Evolutionary conservation across 2,888 invertebrate species (phyloP).

Genomic region (Fabriciana adippe): DNA sequence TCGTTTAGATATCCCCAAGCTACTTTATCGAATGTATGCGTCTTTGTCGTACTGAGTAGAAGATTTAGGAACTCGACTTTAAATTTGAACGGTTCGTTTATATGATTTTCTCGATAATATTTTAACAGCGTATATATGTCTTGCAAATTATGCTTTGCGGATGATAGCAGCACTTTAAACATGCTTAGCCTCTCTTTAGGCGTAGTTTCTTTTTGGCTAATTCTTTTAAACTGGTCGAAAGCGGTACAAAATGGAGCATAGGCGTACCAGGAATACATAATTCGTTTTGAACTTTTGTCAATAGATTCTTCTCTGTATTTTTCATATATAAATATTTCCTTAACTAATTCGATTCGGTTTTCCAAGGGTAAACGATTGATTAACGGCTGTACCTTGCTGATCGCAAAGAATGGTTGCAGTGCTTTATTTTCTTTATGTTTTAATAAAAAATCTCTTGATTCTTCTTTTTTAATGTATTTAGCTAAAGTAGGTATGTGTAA

Average conservation of each 20-base stretch:
- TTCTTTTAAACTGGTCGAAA: slow-evolving; percentile 56
- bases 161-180: slow-evolving; percentile 50
- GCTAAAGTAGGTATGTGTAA: slow-evolving; percentile 59
- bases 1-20: slow-evolving; percentile 59
- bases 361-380: slow-evolving; percentile 53
- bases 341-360: slow-evolving; percentile 57
- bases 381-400: slow-evolving; percentile 52
- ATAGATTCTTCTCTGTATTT: slow-evolving; percentile 38
- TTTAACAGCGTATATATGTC: slow-evolving; percentile 51
- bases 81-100: slow-evolving; percentile 48
- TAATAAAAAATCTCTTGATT: slow-evolving; percentile 55
- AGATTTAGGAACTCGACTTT: slow-evolving; percentile 51
- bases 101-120: slow-evolving; percentile 55
- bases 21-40: slow-evolving; percentile 50
- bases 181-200: slow-evolving; percentile 52
- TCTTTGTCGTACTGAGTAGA: slow-evolving; percentile 47
- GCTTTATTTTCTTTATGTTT: slow-evolving; percentile 43
- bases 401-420: slow-evolving; percentile 45
- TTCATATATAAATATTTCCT: slow-evolving; percentile 56
- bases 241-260: slow-evolving; percentile 60
- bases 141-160: slow-evolving; percentile 47
- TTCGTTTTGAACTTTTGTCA: slow-evolving; percentile 19
- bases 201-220: slow-evolving; percentile 55
- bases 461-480: slow-evolving; percentile 53
- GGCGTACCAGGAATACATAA: slow-evolving; percentile 56